These are phyloP conservation scores for Heliconius melpomene DNA, from an alignment of 1,140 invertebrate species.

Conservation along the genomic window DNA sequence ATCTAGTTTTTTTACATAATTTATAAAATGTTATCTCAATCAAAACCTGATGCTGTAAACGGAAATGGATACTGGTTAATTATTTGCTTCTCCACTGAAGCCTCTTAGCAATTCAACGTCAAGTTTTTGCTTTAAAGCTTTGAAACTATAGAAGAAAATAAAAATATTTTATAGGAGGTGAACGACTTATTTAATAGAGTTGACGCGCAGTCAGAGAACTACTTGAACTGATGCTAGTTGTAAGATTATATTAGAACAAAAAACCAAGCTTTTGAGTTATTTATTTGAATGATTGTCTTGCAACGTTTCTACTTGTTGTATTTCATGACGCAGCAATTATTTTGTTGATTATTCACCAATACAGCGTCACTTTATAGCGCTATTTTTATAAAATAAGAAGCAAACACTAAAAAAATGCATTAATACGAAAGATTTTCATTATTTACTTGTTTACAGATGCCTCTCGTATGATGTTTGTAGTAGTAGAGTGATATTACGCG, in stretches of 20 bases:
- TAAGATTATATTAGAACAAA: constrained; percentile 7
- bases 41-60: not conserved
- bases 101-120: constrained; percentile 20
- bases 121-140: constrained; percentile 9
- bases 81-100: constrained; percentile 17
- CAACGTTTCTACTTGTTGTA: constrained; percentile 2
- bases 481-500: too few relatives aligned
- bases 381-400: too few relatives aligned
- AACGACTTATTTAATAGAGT: constrained; percentile 42
- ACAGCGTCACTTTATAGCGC: too few relatives aligned
- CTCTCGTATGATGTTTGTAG: too few relatives aligned
- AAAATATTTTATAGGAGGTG: constrained; percentile 37
- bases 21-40: constrained; percentile 9
- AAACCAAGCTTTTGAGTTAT: constrained; percentile 10
- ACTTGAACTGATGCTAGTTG: constrained; percentile 9
- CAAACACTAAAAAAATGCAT: too few relatives aligned
- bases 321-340: constrained; percentile 3
- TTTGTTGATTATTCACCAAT: not conserved
- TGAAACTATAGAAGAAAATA: constrained; percentile 25
- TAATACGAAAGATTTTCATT: too few relatives aligned
- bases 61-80: constrained; percentile 24
- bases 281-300: constrained; percentile 2
- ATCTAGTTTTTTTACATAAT: not conserved
- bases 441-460: too few relatives aligned
- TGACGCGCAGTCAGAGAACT: constrained; percentile 29